Base-by-base conservation (phyloP, 1,140 invertebrate species). In the Meloidogyne chitwoodi region DNA sequence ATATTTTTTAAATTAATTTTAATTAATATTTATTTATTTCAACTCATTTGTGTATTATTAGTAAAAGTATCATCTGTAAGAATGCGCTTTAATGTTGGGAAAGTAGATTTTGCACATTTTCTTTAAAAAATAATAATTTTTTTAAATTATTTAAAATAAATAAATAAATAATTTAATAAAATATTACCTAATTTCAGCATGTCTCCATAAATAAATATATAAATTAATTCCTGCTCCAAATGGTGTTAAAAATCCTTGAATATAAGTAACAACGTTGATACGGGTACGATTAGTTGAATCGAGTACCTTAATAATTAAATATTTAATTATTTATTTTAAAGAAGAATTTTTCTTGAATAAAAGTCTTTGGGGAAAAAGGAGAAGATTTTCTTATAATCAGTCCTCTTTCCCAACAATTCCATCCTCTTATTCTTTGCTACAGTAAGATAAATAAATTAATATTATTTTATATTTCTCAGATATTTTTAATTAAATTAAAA, bases 121-220 rank as follows among this genome's bases (percentile, higher is more conserved):
- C 65, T 67, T 31, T 31, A 67, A 67, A 65, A 29, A 38, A 2
- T 0, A 65, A 34, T 22, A 27, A 14, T 27, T 27, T 12, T 65
- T 8, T 67, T 6, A 19, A 41, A 67, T 66, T 66, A 31, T 4
- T 5, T 66, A 34, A 65, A 67, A 6, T 67, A 19, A 67, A 26
- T 67, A 8, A 64, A 22, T 63, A 22, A 31, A 8, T 67, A 34
- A 22, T 31, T 41, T 1, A 14, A 41, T n/a, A n/a, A n/a, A n/a
- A n/a, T n/a, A n/a, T n/a, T n/a, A n/a, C 65, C 65, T 67, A 34
- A 67, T 67, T 41, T 67, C 65, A 19, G 65, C 65, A 41, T 67
- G 65, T 19, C 38, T 67, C 29, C 29, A 31, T n/a, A 67, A 41
- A 41, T 67, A 67, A 41, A 67, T 67, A 41, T 67, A 67, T 41